Conservation (phyloP, 2,888 invertebrate species). For the Yponomeuta malinellus region DNA sequence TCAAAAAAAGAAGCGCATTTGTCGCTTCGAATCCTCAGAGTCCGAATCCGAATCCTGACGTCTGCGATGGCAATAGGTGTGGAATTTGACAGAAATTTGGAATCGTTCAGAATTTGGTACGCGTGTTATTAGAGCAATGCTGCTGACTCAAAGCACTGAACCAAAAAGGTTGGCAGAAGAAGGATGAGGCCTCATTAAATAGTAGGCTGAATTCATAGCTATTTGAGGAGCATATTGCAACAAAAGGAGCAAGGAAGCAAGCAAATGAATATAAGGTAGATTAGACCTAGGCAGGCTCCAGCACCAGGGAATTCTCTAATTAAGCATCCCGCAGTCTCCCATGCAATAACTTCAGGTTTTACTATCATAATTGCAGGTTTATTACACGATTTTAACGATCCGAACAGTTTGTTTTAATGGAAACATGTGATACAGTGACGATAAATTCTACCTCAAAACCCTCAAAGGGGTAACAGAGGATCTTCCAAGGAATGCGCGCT, state of each 20-base stretch:
- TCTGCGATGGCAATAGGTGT: too few relatives aligned
- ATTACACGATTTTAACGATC: conserved; percentile 11
- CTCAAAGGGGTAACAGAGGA: neutral
- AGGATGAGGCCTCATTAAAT: too few relatives aligned
- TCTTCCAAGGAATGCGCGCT: conserved; percentile 7
- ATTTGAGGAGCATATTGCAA: too few relatives aligned
- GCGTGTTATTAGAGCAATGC: too few relatives aligned
- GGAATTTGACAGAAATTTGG: too few relatives aligned
- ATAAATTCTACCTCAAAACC: conserved; percentile 1
- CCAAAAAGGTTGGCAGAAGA: too few relatives aligned
- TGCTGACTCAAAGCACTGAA: too few relatives aligned
- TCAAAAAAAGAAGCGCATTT: too few relatives aligned
- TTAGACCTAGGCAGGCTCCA: conserved; percentile 19
- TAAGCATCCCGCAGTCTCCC: conserved; percentile 2
- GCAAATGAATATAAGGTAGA: neutral
- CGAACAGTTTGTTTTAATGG: conserved; percentile 8
- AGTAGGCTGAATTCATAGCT: too few relatives aligned
- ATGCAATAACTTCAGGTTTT: conserved; percentile 4
- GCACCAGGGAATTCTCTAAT: conserved; percentile 9
- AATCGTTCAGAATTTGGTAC: too few relatives aligned
- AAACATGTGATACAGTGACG: conserved; percentile 4
- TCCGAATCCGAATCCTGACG: too few relatives aligned
- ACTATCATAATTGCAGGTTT: conserved; percentile 13
- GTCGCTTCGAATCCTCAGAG: too few relatives aligned
- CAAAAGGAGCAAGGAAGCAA: neutral